phyloP scores from a whole-genome alignment of 2,113 vertebrate genomes.

The Myotis yumanensis region DNA sequence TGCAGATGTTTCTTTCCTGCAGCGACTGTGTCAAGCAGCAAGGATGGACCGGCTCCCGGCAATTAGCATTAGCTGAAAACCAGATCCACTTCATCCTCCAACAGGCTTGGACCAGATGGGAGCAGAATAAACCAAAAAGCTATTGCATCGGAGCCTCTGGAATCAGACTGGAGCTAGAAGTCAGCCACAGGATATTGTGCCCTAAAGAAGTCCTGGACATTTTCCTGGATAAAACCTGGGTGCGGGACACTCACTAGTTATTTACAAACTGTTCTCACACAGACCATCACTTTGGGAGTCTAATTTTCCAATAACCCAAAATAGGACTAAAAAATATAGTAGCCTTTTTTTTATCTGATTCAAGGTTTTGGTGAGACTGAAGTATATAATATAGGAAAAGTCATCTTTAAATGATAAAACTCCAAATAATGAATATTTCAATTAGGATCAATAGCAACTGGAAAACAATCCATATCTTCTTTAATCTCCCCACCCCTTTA shows the following conservation, averaged over 20 bases:
- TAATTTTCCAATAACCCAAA: background rate
- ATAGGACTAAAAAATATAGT: background rate
- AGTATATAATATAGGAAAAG: background rate
- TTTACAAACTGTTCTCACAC: too few relatives aligned
- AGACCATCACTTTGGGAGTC: background rate
- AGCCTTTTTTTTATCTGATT: background rate
- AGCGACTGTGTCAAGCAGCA: too few relatives aligned
- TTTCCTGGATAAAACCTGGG: background rate
- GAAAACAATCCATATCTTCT: background rate
- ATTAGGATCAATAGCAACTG: background rate
- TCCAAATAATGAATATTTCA: background rate
- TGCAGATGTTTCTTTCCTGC: too few relatives aligned
- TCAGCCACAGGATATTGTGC: background rate
- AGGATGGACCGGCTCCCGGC: too few relatives aligned
- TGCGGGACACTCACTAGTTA: too few relatives aligned
- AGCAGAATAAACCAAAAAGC: accelerated
- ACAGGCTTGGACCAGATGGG: too few relatives aligned
- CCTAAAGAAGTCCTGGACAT: background rate
- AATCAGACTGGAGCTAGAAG: background rate
- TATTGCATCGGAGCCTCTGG: too few relatives aligned
- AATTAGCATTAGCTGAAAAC: background rate
- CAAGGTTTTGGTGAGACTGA: background rate
- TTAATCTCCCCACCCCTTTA: background rate
- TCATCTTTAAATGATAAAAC: background rate
- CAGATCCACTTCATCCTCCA: background rate